Evolutionary conservation across 2,888 invertebrate species (phyloP), one percentile per base, ranked within the genome.

Genomic region (Gari tellinella): DNA sequence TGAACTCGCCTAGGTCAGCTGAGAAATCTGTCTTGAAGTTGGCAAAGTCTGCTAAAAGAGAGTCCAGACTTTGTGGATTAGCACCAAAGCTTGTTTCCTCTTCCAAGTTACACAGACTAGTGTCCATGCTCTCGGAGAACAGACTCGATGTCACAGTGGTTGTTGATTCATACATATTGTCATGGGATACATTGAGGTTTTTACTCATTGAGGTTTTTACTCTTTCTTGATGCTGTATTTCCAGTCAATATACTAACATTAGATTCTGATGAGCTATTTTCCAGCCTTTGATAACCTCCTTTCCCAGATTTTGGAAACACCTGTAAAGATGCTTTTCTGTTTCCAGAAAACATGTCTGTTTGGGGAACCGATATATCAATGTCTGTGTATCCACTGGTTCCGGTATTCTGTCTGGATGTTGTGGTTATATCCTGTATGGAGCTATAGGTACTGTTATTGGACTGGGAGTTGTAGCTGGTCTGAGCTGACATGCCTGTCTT

Each of bases 161-260:
- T n/a, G 73, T 73, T 0, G 77, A 78, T 40, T 78, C 69, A 37
- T 73, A 78, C 41, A 78, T 46, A 55, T 72, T 65, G 25, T 78
- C 77, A 41, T 57, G 52, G 10, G 69, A 64, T 14, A 40, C 21
- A 49, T 64, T 26, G 61, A 67, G 2, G 40, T 0, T 15, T 52
- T 58, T 45, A 23, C 38, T 0, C 17, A 43, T 41, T 62, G 61
- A 67, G 2, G 40, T 0, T 15, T 52, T 58, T 45, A 23, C 38
- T 0, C 17, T 51, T 41, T 62, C 57, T 41, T 21, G 49, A 14
- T 41, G 43, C 26, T 37, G n/a, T 12, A 60, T 49, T 31, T 7
- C 31, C 21, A 17, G 23, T 17, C 19, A 49, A 17, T 0, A 10
- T 25, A 26, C 58, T 67, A 0, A 73, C 51, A 40, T 67, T 64